These are phyloP conservation scores for Cephus pulcher DNA, from an alignment of 2,888 invertebrate genomes.

Conservation along the genomic window DNA sequence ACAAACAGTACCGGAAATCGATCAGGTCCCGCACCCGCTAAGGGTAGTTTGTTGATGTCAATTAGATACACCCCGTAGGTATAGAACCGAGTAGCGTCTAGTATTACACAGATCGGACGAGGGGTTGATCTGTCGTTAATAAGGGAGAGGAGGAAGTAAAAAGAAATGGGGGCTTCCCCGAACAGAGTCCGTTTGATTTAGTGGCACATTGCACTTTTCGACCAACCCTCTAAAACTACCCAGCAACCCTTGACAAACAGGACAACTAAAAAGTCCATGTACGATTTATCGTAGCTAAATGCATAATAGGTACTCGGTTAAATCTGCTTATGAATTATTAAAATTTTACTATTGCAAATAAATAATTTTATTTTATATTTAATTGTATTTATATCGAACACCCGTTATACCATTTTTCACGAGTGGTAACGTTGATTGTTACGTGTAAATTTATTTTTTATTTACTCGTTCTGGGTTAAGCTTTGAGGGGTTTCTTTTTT, in stretches of 20 bases:
- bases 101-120: slow-evolving; percentile 2
- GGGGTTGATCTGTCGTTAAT: slow-evolving; percentile 9
- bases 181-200: not conserved
- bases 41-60: slow-evolving; percentile 11
- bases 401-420: no score
- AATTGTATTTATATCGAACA: no score
- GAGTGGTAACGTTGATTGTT: no score
- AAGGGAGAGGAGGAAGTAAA: not conserved
- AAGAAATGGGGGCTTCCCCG: not conserved
- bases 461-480: no score
- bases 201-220: not conserved
- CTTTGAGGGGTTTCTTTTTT: no score
- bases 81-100: not conserved
- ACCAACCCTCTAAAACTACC: not conserved
- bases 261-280: not conserved
- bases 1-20: not conserved
- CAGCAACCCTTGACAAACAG: not conserved
- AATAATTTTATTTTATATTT: no score
- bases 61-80: slow-evolving; percentile 8
- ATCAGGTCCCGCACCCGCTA: not conserved
- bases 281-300: not conserved
- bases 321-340: not conserved
- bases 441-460: no score
- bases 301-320: not conserved
- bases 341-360: not conserved